Conservation (phyloP, 1,140 invertebrate genomes). For the Eumaeus atala region DNA sequence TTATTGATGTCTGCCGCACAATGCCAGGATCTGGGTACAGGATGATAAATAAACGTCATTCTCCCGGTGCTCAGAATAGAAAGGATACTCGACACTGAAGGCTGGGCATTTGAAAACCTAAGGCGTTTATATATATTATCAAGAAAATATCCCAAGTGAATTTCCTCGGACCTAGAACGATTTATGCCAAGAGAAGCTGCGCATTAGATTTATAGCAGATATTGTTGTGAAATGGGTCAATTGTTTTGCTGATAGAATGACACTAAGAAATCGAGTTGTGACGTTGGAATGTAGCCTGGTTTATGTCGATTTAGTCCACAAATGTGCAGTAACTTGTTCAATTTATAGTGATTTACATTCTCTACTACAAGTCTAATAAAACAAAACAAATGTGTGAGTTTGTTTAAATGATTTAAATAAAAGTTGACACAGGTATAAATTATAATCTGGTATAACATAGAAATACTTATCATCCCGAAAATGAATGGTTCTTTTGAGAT, state of each 20-base stretch:
- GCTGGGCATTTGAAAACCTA: constrained; percentile 19
- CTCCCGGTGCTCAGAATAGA: constrained; percentile 29
- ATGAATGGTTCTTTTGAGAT: no score
- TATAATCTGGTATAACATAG: no score
- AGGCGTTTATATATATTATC: constrained; percentile 7
- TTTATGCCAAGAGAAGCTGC: background rate
- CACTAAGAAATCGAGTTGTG: no score
- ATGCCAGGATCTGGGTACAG: constrained; percentile 39
- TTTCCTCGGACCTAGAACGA: background rate
- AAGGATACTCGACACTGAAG: constrained; percentile 20
- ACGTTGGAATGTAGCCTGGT: no score
- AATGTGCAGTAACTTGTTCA: no score
- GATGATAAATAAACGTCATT: constrained; percentile 51
- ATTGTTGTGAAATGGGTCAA: constrained; percentile 1
- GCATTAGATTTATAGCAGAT: background rate
- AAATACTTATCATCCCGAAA: no score
- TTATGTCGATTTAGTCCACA: no score
- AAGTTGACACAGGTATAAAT: no score
- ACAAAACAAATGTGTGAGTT: no score
- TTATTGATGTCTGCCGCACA: constrained; percentile 48
- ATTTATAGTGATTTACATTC: no score
- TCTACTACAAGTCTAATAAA: no score
- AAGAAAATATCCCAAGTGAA: background rate
- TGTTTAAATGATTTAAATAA: no score
- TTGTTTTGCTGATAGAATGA: background rate